These are phyloP conservation scores for Brachionus rotundiformis DNA, from an alignment of 1,140 invertebrate species.

Conservation along the genomic window DNA sequence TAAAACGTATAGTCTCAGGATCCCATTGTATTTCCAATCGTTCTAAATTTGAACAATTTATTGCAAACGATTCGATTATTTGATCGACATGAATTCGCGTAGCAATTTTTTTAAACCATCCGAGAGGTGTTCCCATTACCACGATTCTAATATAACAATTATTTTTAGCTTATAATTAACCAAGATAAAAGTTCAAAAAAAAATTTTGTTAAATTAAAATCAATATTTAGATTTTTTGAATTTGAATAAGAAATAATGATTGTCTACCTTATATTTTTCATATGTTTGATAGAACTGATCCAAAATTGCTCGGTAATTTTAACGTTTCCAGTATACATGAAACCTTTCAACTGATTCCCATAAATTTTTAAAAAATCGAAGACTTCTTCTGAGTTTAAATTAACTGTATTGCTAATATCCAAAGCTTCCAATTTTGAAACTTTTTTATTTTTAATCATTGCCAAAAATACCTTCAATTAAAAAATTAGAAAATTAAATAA, in stretches of 20 bases:
- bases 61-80: constrained; percentile 93
- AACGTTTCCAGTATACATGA: constrained; percentile 89
- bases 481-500: background rate
- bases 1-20: constrained; percentile 93
- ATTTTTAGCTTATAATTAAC: too few species aligned
- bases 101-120: constrained; percentile 86
- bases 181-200: too few species aligned
- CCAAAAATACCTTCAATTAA: constrained; percentile 73
- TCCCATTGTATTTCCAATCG: constrained; percentile 95
- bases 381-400: constrained; percentile 85
- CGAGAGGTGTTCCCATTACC: constrained; percentile 92
- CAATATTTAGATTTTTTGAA: too few species aligned
- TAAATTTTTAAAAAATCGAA: constrained; percentile 84
- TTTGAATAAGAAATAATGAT: too few species aligned
- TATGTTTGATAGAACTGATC: constrained; percentile 82
- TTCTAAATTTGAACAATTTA: constrained; percentile 83
- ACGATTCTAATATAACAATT: constrained; percentile 90
- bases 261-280: constrained; percentile 88
- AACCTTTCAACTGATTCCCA: constrained; percentile 81
- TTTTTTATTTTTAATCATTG: constrained; percentile 84
- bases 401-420: constrained; percentile 91
- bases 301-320: constrained; percentile 96
- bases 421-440: constrained; percentile 80
- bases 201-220: too few species aligned
- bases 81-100: constrained; percentile 81